phyloP scores from a whole-genome alignment of 1,140 invertebrate genomes.

The Diprion similis region DNA sequence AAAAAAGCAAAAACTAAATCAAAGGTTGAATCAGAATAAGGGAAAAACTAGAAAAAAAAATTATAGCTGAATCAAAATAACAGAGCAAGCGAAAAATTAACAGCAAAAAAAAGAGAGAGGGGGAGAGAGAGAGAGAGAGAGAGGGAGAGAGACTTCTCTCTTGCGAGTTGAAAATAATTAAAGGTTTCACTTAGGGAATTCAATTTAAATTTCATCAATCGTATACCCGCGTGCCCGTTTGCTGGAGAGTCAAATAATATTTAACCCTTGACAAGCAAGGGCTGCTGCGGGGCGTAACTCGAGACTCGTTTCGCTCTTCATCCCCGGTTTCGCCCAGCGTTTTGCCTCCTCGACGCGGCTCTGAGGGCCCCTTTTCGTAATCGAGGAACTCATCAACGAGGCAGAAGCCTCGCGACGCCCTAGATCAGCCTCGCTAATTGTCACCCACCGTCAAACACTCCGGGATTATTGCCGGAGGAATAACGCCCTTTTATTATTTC shows the following conservation, averaged over 20 bases:
- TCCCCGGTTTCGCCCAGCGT: too few species aligned
- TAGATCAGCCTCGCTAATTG: not conserved
- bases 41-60: too few species aligned
- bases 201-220: constrained; percentile 6
- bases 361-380: not conserved
- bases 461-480: not conserved
- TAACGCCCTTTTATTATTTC: not conserved
- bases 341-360: too few species aligned
- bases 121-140: too few species aligned
- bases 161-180: too few species aligned
- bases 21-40: too few species aligned
- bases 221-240: not conserved
- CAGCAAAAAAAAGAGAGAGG: too few species aligned
- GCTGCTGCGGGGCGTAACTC: not conserved
- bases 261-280: not conserved
- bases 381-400: not conserved
- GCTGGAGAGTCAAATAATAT: not conserved
- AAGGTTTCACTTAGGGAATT: not conserved
- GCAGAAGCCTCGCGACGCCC: not conserved
- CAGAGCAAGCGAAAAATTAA: too few species aligned
- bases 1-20: too few species aligned
- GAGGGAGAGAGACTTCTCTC: too few species aligned
- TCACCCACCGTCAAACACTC: not conserved
- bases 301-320: too few species aligned
- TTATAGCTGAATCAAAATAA: too few species aligned